Conservation (phyloP, 2,797 vertebrate species). For the Enteromius thamalakanensis region DNA sequence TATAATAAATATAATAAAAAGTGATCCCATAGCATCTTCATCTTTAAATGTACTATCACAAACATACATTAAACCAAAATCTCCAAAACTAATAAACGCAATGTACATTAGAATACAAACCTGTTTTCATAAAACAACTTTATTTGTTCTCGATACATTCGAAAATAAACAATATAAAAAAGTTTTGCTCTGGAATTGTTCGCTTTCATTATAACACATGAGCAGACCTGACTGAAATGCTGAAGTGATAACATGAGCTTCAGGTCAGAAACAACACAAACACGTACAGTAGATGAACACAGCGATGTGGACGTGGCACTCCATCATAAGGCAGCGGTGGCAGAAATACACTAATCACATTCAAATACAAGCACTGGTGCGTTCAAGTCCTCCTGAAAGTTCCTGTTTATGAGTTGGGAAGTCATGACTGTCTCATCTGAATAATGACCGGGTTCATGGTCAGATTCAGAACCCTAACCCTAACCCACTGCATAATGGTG, state of each 20-base stretch:
- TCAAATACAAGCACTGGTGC: neutral
- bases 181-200: neutral
- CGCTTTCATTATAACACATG: neutral
- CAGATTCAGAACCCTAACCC: too few species aligned
- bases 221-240: neutral
- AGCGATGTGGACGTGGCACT: neutral
- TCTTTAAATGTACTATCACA: neutral
- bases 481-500: too few species aligned
- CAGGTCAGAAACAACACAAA: slow-evolving; percentile 23
- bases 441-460: neutral
- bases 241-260: neutral
- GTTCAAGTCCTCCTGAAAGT: neutral
- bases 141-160: neutral
- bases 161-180: neutral
- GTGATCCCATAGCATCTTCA: neutral
- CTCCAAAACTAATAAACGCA: neutral
- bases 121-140: neutral
- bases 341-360: neutral
- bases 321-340: slow-evolving; percentile 43
- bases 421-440: neutral
- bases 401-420: neutral
- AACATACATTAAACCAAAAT: neutral
- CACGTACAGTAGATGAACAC: slow-evolving; percentile 14
- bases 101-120: neutral
- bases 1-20: neutral